Percentiles rank a stretch among this genome's conserved stretches.
phyloP scores from a whole-genome alignment of 2,888 invertebrate species.

The Tetramorium bicarinatum region DNA sequence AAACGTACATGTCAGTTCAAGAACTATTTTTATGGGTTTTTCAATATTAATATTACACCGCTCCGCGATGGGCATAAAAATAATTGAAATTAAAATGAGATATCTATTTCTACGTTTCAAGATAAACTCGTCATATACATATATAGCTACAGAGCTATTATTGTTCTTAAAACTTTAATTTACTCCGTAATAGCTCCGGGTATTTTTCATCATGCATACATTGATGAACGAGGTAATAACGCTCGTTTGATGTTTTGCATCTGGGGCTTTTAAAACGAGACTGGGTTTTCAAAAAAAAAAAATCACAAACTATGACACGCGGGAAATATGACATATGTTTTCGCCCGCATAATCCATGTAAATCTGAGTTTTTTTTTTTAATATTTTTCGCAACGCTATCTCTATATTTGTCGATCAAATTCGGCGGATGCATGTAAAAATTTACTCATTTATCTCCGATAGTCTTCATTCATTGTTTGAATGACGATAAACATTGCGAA shows the following conservation, averaged over 20 bases:
- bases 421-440: constrained; percentile 8
- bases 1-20: neutral
- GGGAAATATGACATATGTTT: constrained; percentile 17
- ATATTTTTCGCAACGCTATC: neutral
- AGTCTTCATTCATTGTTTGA: constrained; percentile 12
- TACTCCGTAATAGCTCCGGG: constrained; percentile 14
- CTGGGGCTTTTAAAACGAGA: constrained; percentile 32
- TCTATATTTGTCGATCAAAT: constrained; percentile 40
- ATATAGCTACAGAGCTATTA: neutral
- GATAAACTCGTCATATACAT: neutral
- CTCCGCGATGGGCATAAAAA: neutral
- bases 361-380: constrained; percentile 7
- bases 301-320: neutral
- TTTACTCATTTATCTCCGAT: constrained; percentile 17
- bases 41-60: neutral
- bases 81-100: neutral
- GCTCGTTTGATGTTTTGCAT: constrained; percentile 38
- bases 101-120: neutral
- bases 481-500: constrained; percentile 29
- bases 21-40: neutral
- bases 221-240: constrained; percentile 30
- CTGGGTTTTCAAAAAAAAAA: neutral
- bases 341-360: constrained; percentile 43
- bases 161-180: constrained; percentile 48
- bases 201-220: constrained; percentile 34